These are phyloP conservation scores for Sphenopsis melanotis DNA, from an alignment of 2,797 vertebrate genomes.

Conservation along the genomic window DNA sequence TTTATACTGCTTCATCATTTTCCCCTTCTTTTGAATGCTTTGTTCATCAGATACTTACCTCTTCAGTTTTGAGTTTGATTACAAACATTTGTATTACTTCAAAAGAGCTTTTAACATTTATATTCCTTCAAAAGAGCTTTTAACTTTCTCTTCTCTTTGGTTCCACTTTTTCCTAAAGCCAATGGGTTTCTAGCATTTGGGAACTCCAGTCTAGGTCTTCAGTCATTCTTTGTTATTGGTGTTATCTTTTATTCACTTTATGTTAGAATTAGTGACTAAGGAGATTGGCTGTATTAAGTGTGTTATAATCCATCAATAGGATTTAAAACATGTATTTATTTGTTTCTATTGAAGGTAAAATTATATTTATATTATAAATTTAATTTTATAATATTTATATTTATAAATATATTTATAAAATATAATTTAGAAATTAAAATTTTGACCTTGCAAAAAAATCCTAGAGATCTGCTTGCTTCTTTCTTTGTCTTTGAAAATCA, in stretches of 20 bases:
- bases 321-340: not conserved
- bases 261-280: not conserved
- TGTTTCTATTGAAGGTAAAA: not conserved
- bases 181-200: not conserved
- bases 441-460: not conserved
- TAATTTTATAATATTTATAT: too few relatives aligned
- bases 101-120: not conserved
- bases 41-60: constrained; percentile 5
- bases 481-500: not conserved
- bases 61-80: constrained; percentile 11
- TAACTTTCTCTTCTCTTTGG: not conserved
- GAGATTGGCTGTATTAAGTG: not conserved
- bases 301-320: not conserved
- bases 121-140: not conserved
- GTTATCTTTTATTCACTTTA: not conserved
- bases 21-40: not conserved
- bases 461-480: not conserved
- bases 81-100: not conserved
- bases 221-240: not conserved
- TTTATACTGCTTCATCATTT: constrained; percentile 8
- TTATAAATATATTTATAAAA: too few relatives aligned
- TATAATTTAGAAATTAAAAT: not conserved
- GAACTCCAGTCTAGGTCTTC: not conserved
- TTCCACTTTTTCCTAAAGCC: not conserved
- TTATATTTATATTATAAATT: too few relatives aligned